phyloP scores from a whole-genome alignment of 2,888 invertebrate genomes.

The Lasioglossum oenotherae region DNA sequence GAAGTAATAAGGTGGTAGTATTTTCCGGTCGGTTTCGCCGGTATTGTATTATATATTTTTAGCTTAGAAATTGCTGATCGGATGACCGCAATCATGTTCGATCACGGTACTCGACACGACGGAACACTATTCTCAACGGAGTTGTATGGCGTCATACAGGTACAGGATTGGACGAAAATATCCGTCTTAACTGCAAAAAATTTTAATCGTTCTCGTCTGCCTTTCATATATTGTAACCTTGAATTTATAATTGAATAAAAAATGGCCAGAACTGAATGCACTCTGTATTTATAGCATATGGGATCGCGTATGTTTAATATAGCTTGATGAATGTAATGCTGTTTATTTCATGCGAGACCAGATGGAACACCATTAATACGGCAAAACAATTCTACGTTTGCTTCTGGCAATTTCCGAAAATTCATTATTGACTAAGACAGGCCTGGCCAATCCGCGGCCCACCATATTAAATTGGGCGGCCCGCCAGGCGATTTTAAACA shows the following conservation, averaged over 20 bases:
- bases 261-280: not conserved
- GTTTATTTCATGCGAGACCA: not conserved
- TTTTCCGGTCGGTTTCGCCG: not conserved
- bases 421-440: not conserved
- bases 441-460: too few relatives aligned
- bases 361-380: not conserved
- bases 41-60: conserved; percentile 4
- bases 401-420: not conserved
- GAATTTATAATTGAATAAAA: conserved; percentile 6
- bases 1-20: not conserved
- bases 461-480: too few relatives aligned
- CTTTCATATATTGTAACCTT: not conserved
- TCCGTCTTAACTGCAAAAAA: not conserved
- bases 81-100: not conserved
- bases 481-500: too few relatives aligned
- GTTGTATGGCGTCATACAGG: not conserved
- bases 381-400: not conserved
- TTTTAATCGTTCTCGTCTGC: not conserved
- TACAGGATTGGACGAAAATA: not conserved
- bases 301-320: conserved; percentile 1
- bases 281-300: conserved; percentile 6
- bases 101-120: not conserved
- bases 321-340: not conserved
- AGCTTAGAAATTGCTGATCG: conserved; percentile 1
- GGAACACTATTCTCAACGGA: not conserved